Percentiles rank a stretch among this genome's conserved stretches.
phyloP scores from a whole-genome alignment of 2,888 invertebrate genomes.

The Spisula subtruncata region DNA sequence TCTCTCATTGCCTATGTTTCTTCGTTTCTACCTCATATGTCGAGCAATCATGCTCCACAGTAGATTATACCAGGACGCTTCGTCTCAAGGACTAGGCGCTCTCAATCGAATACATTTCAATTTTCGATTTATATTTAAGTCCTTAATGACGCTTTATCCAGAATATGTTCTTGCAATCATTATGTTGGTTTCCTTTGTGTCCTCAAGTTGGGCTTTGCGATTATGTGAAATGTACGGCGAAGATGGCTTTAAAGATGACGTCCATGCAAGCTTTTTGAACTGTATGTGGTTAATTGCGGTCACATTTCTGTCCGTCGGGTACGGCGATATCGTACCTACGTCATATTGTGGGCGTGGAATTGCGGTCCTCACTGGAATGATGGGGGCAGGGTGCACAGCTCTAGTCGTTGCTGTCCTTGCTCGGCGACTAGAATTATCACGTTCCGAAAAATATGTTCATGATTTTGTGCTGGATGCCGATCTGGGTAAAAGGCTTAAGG shows the following conservation, averaged over 20 bases:
- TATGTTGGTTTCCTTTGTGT: constrained; percentile 82
- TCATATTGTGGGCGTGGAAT: constrained; percentile 87
- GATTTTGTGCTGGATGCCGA: constrained; percentile 87
- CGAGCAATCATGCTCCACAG: constrained; percentile 87
- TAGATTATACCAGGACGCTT: constrained; percentile 86
- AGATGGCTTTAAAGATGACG: constrained; percentile 69
- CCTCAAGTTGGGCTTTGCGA: constrained; percentile 86
- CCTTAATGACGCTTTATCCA: constrained; percentile 87
- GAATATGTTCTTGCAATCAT: constrained; percentile 86
- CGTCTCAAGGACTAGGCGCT: constrained; percentile 87
- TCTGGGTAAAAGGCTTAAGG: constrained; percentile 84
- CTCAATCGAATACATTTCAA: constrained; percentile 99
- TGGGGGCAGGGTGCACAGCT: constrained; percentile 87
- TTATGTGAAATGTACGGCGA: constrained; percentile 86
- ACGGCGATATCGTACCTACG: constrained; percentile 87
- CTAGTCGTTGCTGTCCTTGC: constrained; percentile 87
- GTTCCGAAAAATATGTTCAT: constrained; percentile 87
- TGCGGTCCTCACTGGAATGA: constrained; percentile 86
- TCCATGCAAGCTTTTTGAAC: constrained; percentile 85
- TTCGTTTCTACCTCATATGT: constrained; percentile 84
- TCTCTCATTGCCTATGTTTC: constrained; percentile 86
- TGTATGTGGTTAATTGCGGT: constrained; percentile 87
- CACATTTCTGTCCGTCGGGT: constrained; percentile 87
- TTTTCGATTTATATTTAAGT: constrained; percentile 90
- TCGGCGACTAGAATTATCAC: constrained; percentile 85